phyloP scores from a whole-genome alignment of 1,140 invertebrate genomes.

The Bombus terrestris region DNA sequence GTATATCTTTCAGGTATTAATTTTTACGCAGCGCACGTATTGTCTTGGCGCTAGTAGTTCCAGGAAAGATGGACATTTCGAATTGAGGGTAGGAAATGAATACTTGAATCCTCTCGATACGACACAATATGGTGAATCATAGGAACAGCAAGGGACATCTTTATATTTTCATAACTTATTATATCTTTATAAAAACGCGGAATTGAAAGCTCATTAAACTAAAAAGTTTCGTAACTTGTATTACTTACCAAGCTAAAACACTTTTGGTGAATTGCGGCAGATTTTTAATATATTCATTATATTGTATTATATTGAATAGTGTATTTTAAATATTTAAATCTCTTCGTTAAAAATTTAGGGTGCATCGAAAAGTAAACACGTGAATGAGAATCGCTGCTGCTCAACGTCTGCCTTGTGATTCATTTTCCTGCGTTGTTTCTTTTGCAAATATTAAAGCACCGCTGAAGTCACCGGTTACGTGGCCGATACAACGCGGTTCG shows the following conservation, averaged over 20 bases:
- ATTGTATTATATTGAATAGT: no score
- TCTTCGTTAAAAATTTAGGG: neutral
- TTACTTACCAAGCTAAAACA: no score
- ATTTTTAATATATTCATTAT: no score
- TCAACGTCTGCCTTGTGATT: neutral
- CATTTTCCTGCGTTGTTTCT: constrained; percentile 13
- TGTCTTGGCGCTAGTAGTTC: neutral
- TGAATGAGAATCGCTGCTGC: neutral
- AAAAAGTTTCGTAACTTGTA: no score
- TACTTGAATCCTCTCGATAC: neutral
- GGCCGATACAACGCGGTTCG: neutral
- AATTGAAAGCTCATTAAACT: no score
- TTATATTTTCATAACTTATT: no score
- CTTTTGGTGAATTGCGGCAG: no score
- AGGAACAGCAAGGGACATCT: no score
- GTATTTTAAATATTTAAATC: no score
- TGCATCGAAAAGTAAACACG: neutral
- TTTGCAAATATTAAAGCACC: constrained; percentile 19
- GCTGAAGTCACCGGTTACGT: constrained; percentile 26
- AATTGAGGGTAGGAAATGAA: neutral
- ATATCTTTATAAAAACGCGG: no score
- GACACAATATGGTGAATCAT: no score
- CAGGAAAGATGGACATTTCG: neutral
- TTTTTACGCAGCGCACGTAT: neutral
- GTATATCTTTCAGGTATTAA: neutral